A percentile compares a stretch with the other conserved stretches of the same genome.
Evolutionary conservation across 2,113 vertebrate species (phyloP).

Genomic region (Pipa parva): DNA sequence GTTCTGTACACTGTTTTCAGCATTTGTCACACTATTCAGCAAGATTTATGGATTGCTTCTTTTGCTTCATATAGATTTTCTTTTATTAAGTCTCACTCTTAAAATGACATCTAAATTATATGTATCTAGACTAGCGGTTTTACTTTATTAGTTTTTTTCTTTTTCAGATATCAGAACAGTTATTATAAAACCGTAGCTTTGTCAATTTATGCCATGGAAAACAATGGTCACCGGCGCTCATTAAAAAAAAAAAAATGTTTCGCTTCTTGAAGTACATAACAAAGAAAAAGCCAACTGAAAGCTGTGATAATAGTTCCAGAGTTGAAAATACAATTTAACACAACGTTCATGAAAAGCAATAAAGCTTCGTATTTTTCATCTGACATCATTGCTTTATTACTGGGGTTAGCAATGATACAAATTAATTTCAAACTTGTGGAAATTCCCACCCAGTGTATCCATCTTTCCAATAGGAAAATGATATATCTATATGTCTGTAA

Average conservation of each 20-base stretch:
- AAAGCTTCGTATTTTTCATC: too few relatives aligned
- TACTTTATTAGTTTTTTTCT: slow-evolving; percentile 32
- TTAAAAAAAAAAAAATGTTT: neutral
- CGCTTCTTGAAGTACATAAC: too few relatives aligned
- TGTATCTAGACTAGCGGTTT: slow-evolving; percentile 22
- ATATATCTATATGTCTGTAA: too few relatives aligned
- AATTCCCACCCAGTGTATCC: too few relatives aligned
- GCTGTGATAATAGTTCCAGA: too few relatives aligned
- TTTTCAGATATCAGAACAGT: slow-evolving; percentile 21
- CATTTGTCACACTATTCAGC: slow-evolving; percentile 21
- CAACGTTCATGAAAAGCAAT: too few relatives aligned
- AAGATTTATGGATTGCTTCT: slow-evolving; percentile 24
- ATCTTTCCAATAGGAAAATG: too few relatives aligned
- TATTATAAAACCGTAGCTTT: slow-evolving; percentile 19
- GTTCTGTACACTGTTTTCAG: slow-evolving; percentile 1
- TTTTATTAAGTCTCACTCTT: slow-evolving; percentile 19
- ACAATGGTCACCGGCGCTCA: neutral
- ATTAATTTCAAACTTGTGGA: too few relatives aligned
- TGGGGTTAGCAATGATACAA: too few relatives aligned
- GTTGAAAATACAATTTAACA: too few relatives aligned
- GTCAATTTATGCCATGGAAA: neutral
- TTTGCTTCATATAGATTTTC: slow-evolving; percentile 34
- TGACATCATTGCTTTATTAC: too few relatives aligned
- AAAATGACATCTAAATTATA: slow-evolving; percentile 33
- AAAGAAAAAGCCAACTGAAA: too few relatives aligned